Conservation (phyloP, 2,797 vertebrate species). For the Mionectes olivaceus region DNA sequence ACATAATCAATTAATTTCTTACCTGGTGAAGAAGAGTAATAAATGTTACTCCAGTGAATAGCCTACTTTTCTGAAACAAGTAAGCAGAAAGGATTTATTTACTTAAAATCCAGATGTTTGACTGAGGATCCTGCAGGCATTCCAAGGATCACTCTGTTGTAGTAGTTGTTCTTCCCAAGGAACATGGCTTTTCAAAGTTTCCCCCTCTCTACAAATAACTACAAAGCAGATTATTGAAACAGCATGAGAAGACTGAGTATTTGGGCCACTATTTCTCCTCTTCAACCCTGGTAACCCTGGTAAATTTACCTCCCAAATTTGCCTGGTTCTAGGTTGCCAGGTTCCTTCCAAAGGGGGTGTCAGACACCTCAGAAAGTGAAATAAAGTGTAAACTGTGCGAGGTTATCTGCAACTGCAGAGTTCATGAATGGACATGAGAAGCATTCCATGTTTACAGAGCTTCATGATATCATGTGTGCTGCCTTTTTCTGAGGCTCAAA, state of each 20-base stretch:
- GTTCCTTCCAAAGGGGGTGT: not conserved
- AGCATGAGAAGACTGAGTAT: not conserved
- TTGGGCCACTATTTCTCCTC: not conserved
- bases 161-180: not conserved
- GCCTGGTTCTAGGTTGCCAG: not conserved
- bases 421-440: not conserved
- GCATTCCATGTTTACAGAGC: not conserved
- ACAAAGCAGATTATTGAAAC: not conserved
- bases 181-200: not conserved
- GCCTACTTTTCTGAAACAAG: not conserved
- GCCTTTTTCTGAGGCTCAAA: not conserved
- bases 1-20: not conserved
- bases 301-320: not conserved
- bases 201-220: not conserved
- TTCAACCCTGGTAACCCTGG: not conserved
- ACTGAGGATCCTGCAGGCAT: not conserved
- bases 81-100: not conserved
- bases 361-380: not conserved
- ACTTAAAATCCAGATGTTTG: not conserved
- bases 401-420: not conserved
- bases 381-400: not conserved
- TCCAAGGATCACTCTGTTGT: not conserved
- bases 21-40: not conserved
- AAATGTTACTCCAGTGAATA: not conserved
- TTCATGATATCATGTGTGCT: not conserved